These are phyloP conservation scores for Mustelus asterias DNA, from an alignment of 2,113 vertebrate species.

Conservation along the genomic window DNA sequence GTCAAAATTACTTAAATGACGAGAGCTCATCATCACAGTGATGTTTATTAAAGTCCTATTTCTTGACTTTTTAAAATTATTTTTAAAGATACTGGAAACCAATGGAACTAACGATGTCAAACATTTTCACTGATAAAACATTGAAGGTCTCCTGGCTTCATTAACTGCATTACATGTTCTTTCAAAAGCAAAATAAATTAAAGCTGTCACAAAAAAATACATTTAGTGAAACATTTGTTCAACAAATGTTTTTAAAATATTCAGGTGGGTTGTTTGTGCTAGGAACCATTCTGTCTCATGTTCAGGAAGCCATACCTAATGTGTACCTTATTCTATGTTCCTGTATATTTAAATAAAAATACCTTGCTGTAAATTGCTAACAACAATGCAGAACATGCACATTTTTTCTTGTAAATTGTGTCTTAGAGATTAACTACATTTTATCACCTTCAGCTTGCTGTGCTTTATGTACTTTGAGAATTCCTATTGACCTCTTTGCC, in stretches of 20 bases:
- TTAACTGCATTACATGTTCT: neutral
- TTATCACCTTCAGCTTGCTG: neutral
- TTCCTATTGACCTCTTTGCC: neutral
- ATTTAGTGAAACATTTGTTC: neutral
- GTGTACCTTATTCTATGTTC: neutral
- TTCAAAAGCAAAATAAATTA: neutral
- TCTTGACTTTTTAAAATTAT: neutral
- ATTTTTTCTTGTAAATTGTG: neutral
- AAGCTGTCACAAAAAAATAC: neutral
- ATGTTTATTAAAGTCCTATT: neutral
- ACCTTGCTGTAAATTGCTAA: neutral
- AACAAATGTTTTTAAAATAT: neutral
- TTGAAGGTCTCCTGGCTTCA: neutral
- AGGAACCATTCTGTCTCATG: neutral
- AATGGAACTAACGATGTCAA: neutral
- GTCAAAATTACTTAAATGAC: neutral
- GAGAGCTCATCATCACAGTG: neutral
- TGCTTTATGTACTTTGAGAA: neutral
- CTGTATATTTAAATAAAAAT: neutral
- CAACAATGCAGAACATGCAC: no score
- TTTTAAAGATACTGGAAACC: neutral
- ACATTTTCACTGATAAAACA: neutral
- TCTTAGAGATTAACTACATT: neutral
- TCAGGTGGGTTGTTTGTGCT: neutral
- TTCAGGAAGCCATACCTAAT: neutral